Evolutionary conservation across 2,888 invertebrate genomes (phyloP), one percentile per base, ranked within the genome.

Genomic region (Muschampia staudingeri): DNA sequence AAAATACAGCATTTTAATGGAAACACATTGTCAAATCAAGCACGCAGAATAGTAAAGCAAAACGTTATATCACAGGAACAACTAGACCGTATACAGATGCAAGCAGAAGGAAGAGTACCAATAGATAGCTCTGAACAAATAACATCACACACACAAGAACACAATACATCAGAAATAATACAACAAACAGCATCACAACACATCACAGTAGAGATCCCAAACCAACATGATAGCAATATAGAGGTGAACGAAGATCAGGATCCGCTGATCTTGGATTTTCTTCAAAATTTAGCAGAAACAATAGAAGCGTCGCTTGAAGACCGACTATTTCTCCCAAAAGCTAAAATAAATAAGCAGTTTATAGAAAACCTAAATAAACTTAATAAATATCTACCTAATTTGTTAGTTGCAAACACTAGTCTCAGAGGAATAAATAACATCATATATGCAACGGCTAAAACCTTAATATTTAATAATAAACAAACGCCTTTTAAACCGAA

Each of bases 331-430:
- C n/a, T 81, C 11, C 81, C 81, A 12, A 77, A 77, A 48, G 34
- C 76, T 14, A 76, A 77, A 48, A 34, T 77, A 12, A 69, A 67
- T 69, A 61, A 48, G 37, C 9, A 19, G 19, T 82, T 81, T 4
- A 34, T 72, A 34, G 30, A 77, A 19, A 81, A 78, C 14, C 4
- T 78, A 14, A 8, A 30, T 42, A 56, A 61, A 42, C 16, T 82
- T n/a, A 82, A 76, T 71, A 75, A 78, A 1, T 82, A 34, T 44
- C 16, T 82, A 40, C 82, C 78, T 2, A 82, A 78, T n/a, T 5
- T 82, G 16, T n/a, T 82, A 7, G 11, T 48, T 9, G 71, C 61
- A 16, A n/a, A 76, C 7, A 52, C 42, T 6, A 40, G 16, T 16
- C 11, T 76, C 0, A 12, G 76, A 2, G 76, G 67, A 44, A 75